phyloP scores from a whole-genome alignment of 1,140 invertebrate species.

The Drosophila biarmipes region DNA sequence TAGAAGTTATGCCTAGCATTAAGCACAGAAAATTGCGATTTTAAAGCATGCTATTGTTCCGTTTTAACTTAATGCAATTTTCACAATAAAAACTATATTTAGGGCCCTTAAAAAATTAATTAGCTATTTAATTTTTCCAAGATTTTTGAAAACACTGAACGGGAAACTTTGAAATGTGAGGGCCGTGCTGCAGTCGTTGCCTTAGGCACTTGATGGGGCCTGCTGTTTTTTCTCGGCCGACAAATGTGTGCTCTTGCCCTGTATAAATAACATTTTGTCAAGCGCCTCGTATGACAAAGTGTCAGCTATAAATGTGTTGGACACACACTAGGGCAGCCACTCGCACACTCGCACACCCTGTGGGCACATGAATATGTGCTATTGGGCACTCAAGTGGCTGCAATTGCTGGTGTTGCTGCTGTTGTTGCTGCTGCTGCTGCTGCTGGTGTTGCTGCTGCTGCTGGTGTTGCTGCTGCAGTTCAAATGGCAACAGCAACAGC shows the following conservation, averaged over 20 bases:
- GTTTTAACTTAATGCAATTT: no score
- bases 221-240: background rate
- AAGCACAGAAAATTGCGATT: no score
- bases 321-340: slow-evolving; percentile 38
- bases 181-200: slow-evolving; percentile 3
- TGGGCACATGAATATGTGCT: background rate
- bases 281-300: slow-evolving; percentile 79
- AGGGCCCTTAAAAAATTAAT: no score
- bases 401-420: slow-evolving; percentile 47
- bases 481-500: slow-evolving; percentile 53
- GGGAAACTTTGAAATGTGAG: background rate
- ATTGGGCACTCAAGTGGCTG: slow-evolving; percentile 76
- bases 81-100: no score
- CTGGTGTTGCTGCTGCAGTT: slow-evolving; percentile 48
- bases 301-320: slow-evolving; percentile 69
- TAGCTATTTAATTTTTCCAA: no score
- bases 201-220: background rate
- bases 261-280: slow-evolving; percentile 80
- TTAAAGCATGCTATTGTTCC: no score
- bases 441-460: slow-evolving; percentile 18
- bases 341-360: slow-evolving; percentile 15
- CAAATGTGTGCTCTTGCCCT: slow-evolving; percentile 32
- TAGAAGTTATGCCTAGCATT: no score
- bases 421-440: slow-evolving; percentile 41
- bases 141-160: background rate